Evolutionary conservation across 1,140 invertebrate species (phyloP).

Genomic region (Triops cancriformis): DNA sequence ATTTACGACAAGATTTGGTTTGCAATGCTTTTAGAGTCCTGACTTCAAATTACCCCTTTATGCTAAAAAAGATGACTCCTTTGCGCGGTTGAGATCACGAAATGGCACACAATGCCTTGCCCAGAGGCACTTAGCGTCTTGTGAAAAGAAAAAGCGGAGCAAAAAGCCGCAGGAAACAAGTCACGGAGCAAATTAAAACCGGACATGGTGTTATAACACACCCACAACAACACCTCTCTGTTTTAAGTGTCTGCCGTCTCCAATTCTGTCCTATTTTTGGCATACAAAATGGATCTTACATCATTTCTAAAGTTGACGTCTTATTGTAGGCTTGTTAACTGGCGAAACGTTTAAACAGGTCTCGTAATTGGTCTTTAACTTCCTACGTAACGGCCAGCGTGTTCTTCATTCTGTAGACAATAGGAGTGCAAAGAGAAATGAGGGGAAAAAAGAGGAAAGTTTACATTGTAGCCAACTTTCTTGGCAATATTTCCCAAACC

Average conservation of each 20-base stretch:
- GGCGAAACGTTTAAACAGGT: neutral
- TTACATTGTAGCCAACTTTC: neutral
- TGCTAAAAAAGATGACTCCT: constrained; percentile 1
- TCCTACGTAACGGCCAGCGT: neutral
- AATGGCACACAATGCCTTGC: neutral
- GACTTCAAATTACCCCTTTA: constrained; percentile 2
- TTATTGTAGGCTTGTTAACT: neutral
- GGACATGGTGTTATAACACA: constrained; percentile 1
- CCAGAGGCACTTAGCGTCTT: neutral
- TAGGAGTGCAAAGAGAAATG: neutral
- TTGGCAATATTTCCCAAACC: neutral
- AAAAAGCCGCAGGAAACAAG: constrained; percentile 1
- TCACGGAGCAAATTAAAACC: constrained; percentile 13
- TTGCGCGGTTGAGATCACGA: neutral
- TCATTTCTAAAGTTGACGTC: neutral
- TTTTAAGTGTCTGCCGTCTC: neutral
- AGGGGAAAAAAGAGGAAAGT: neutral
- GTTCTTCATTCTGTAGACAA: neutral
- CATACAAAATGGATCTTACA: neutral
- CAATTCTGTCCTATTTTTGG: neutral
- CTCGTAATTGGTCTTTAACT: neutral
- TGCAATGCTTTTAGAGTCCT: neutral
- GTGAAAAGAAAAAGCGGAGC: neutral
- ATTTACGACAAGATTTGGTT: neutral
- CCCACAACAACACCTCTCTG: neutral